These are phyloP conservation scores for Trichogramma dendrolimi DNA, from an alignment of 2,888 invertebrate species.

Conservation along the genomic window DNA sequence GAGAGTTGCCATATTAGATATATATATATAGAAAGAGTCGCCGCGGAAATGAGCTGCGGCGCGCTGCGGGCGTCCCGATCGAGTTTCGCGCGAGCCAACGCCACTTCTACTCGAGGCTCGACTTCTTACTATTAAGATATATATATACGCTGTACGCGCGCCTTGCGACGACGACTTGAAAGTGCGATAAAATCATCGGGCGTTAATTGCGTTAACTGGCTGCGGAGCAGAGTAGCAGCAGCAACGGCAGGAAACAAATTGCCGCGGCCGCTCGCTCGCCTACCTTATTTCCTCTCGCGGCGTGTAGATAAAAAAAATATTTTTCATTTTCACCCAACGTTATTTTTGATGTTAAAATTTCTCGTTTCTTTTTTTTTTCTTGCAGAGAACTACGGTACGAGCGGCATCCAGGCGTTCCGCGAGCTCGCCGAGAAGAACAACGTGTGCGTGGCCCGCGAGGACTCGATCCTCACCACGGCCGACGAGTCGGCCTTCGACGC, in stretches of 20 bases:
- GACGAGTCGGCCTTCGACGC: slow-evolving; percentile 58
- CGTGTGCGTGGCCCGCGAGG: slow-evolving; percentile 70
- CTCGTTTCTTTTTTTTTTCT: slow-evolving; percentile 31
- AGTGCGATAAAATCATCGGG: no score
- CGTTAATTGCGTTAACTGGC: no score
- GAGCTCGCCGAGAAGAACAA: slow-evolving; percentile 63
- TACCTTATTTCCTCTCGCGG: slow-evolving; percentile 16
- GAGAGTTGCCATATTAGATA: no score
- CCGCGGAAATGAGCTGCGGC: no score
- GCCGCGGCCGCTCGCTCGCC: neutral
- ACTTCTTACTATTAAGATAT: no score
- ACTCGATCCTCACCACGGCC: slow-evolving; percentile 61
- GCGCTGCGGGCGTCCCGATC: no score
- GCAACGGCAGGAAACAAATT: slow-evolving; percentile 2
- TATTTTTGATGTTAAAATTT: slow-evolving; percentile 10
- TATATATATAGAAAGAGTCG: no score
- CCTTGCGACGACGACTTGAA: no score
- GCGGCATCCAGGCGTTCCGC: slow-evolving; percentile 71
- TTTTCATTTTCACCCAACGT: neutral
- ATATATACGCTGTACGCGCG: no score
- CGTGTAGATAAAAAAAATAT: slow-evolving; percentile 3
- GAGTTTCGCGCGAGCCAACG: no score
- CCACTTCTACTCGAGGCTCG: no score
- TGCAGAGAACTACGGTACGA: slow-evolving; percentile 73
- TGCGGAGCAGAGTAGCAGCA: no score